Evolutionary conservation across 2,888 invertebrate genomes (phyloP).

Genomic region (Eupithecia subumbrata): DNA sequence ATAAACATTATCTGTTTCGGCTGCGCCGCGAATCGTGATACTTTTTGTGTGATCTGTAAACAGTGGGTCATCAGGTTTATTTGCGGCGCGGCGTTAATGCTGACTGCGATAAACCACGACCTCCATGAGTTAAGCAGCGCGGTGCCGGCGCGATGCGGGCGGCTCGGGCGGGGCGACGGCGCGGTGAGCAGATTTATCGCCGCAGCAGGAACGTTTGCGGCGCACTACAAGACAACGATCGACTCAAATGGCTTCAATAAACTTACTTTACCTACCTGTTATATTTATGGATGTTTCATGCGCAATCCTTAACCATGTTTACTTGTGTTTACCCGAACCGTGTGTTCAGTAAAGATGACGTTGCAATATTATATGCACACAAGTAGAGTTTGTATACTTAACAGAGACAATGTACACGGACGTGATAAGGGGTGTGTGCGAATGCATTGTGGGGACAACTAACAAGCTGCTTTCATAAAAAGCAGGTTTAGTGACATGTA

Average conservation of each 20-base stretch:
- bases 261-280: background rate
- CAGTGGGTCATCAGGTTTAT: constrained; percentile 1
- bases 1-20: background rate
- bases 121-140: background rate
- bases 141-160: background rate
- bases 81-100: background rate
- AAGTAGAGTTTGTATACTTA: background rate
- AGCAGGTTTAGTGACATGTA: constrained; percentile 14
- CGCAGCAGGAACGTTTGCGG: constrained; percentile 15
- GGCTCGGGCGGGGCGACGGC: background rate
- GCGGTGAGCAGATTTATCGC: constrained; percentile 21
- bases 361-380: background rate
- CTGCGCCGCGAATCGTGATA: background rate
- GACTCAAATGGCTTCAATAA: constrained; percentile 23
- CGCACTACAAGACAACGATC: constrained; percentile 17
- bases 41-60: constrained; percentile 1
- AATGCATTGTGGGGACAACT: background rate
- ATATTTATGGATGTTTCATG: constrained; percentile 8
- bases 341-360: constrained; percentile 1
- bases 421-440: background rate
- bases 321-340: background rate
- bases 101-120: constrained; percentile 7
- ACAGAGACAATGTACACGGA: background rate
- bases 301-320: background rate
- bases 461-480: constrained; percentile 17